phyloP scores from a whole-genome alignment of 2,797 vertebrate genomes.

The Macroramphosus scolopax region DNA sequence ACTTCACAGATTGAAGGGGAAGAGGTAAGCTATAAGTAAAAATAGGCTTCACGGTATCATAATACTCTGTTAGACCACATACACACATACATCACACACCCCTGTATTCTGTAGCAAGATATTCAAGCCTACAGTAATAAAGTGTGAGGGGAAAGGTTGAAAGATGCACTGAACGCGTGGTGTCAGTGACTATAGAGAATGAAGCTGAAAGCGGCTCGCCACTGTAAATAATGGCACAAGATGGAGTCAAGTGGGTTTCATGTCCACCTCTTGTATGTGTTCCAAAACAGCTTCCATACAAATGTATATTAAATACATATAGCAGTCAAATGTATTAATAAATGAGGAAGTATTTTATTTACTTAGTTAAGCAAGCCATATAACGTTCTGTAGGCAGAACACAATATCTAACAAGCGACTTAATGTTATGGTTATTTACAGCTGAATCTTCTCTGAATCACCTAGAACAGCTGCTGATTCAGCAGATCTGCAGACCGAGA shows the following conservation, averaged over 20 bases:
- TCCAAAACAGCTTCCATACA: neutral
- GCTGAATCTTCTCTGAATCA: too few relatives aligned
- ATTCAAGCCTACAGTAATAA: constrained; percentile 15
- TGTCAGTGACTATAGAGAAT: constrained; percentile 6
- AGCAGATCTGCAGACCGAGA: too few relatives aligned
- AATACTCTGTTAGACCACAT: constrained; percentile 19
- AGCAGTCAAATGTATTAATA: neutral
- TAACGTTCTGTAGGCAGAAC: neutral
- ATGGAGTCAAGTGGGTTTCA: constrained; percentile 2
- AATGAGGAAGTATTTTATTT: neutral
- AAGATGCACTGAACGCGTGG: neutral
- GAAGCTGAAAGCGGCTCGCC: constrained; percentile 4
- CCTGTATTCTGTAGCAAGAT: constrained; percentile 18
- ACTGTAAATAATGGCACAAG: constrained; percentile 19
- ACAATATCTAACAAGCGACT: too few relatives aligned
- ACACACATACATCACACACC: constrained; percentile 12
- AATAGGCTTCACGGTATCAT: constrained; percentile 43
- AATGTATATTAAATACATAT: neutral
- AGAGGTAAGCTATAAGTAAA: constrained; percentile 73
- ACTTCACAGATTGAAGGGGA: constrained; percentile 69
- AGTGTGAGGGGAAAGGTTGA: neutral
- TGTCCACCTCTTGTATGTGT: constrained; percentile 10
- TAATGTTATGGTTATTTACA: too few relatives aligned
- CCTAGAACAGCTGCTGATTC: too few relatives aligned
- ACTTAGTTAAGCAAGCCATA: neutral